phyloP scores from a whole-genome alignment of 2,113 vertebrate genomes.

The Prolemur simus region DNA sequence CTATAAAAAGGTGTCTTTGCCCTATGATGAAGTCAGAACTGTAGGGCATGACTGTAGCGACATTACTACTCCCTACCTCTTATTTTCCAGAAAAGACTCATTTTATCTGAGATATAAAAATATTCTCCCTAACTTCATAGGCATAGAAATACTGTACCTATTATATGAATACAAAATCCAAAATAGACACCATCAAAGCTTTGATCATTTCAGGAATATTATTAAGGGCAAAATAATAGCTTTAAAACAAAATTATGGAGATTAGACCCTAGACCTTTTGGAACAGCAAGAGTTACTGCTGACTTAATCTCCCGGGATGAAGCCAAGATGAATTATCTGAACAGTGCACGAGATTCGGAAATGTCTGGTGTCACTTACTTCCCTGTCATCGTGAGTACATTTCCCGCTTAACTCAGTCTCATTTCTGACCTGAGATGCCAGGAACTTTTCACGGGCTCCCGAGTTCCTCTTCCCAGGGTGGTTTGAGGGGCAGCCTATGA shows the following conservation, averaged over 20 bases:
- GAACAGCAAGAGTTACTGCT: background rate
- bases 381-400: slow-evolving; percentile 90
- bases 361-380: slow-evolving; percentile 94
- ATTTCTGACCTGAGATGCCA: background rate
- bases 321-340: slow-evolving; percentile 95
- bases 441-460: background rate
- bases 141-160: background rate
- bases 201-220: background rate
- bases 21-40: background rate
- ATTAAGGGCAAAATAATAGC: background rate
- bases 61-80: too few relatives aligned
- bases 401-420: background rate
- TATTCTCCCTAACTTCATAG: background rate
- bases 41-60: too few relatives aligned
- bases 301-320: slow-evolving; percentile 87
- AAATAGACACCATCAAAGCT: background rate
- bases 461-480: background rate
- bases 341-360: slow-evolving; percentile 95
- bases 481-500: background rate
- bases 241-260: background rate
- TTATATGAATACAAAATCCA: background rate
- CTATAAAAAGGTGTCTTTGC: background rate
- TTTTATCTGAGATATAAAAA: background rate
- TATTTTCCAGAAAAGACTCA: background rate
- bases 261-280: background rate